phyloP scores from a whole-genome alignment of 2,113 vertebrate genomes.

The Eptesicus fuscus region DNA sequence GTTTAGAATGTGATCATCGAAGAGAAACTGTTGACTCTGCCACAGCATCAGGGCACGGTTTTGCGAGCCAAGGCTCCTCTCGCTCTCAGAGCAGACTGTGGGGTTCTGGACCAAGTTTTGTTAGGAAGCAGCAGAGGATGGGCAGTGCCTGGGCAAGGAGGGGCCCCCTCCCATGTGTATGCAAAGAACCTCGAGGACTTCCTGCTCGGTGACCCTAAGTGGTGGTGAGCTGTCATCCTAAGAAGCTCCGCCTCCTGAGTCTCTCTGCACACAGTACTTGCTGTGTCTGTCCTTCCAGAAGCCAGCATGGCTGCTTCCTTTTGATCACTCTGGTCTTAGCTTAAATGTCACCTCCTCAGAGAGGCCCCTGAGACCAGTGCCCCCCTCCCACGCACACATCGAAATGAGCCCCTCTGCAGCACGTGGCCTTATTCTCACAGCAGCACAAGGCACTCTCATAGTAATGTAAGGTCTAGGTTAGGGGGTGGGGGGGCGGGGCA shows the following conservation, averaged over 20 bases:
- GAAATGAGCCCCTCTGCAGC: neutral
- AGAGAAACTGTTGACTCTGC: neutral
- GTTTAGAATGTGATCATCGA: neutral
- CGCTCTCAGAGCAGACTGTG: neutral
- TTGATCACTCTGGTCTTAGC: neutral
- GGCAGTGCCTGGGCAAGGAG: neutral
- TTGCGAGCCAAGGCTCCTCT: neutral
- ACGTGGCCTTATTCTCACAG: too few species aligned
- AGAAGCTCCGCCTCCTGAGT: neutral
- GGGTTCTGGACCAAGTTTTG: neutral
- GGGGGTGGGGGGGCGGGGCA: neutral
- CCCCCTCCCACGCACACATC: neutral
- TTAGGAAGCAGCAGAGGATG: neutral
- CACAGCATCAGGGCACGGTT: neutral
- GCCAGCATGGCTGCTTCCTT: neutral
- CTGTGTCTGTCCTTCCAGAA: neutral
- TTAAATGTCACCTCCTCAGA: neutral
- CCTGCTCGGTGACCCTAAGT: neutral
- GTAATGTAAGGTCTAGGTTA: neutral
- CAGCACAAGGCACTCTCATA: neutral
- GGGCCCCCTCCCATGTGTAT: neutral
- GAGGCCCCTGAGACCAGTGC: neutral
- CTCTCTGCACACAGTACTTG: too few species aligned
- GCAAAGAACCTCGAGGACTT: neutral
- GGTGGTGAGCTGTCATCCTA: neutral